Evolutionary conservation across 2,888 invertebrate species (phyloP), one percentile per base, ranked within the genome.

Genomic region (Dusona sp.): DNA sequence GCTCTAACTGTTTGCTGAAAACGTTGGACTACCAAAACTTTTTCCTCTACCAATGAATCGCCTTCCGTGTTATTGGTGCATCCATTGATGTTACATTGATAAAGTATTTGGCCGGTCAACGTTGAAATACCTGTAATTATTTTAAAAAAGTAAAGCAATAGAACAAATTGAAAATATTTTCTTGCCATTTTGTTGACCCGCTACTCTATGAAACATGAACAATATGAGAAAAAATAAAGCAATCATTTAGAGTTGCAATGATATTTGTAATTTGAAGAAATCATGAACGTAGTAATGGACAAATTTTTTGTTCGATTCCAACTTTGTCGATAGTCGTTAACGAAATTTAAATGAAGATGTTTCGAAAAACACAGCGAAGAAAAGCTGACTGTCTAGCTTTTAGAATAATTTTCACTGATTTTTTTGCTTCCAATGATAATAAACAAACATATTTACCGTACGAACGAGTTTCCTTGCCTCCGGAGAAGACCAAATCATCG

Each of bases 1-100:
- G 99, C 99, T 77, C 99, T 95, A 19, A 99, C 97, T 9, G 98
- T 98, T 94, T 97, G 98, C 3, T 98, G 97, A 90, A 96, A 97
- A 48, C 98, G 95, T 88, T 97, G 96, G 78, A 99, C 94, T 22
- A 99, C 96, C 54, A 99, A 94, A 38, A 98, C 95, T 89, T 96
- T 95, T 68, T 94, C 93, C 29, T 93, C 92, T 0, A 90, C 91
- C 67, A 94, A 94, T 0, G 94, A 94, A 0, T 95, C 94, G 85
- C 95, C 95, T 88, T 96, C 95, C n/a, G 97, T 97, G 73, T 95
- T 95, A 93, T 96, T 97, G 75, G 96, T 95, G 88, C 98, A 98
- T 64, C 96, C 97, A 4, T 95, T 94, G 90, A 96, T 95, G 0
- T 96, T 96, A 92, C 98, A 98, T 92, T 97, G 97, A 93, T 98